phyloP scores from a whole-genome alignment of 2,888 invertebrate genomes.

The Tetragonisca angustula region DNA sequence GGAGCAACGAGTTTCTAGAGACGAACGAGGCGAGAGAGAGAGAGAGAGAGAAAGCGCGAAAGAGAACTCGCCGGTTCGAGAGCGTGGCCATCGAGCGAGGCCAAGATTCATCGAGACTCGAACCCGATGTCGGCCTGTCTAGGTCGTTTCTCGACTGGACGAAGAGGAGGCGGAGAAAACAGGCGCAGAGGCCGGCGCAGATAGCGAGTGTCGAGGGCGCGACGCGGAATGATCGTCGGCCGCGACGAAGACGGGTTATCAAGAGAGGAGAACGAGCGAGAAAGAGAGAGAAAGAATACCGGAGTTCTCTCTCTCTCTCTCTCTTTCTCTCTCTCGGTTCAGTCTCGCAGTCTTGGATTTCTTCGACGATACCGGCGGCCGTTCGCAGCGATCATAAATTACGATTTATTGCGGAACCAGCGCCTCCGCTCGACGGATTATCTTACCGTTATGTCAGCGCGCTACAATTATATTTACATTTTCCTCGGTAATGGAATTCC shows the following conservation, averaged over 20 bases:
- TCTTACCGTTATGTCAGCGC: slow-evolving; percentile 82
- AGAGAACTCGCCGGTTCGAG: not conserved
- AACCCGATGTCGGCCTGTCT: slow-evolving; percentile 11
- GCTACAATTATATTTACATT: slow-evolving; percentile 82
- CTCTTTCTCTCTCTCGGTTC: slow-evolving; percentile 21
- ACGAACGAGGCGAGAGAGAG: not conserved
- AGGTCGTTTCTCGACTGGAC: slow-evolving; percentile 34
- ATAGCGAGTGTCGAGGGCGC: slow-evolving; percentile 58
- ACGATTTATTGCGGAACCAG: slow-evolving; percentile 81
- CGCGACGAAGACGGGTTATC: not conserved
- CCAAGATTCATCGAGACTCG: slow-evolving; percentile 24
- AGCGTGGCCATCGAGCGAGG: slow-evolving; percentile 21
- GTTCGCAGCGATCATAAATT: slow-evolving; percentile 80
- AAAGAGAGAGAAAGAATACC: slow-evolving; percentile 1
- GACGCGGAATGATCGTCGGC: slow-evolving; percentile 26
- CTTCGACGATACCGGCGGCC: slow-evolving; percentile 69
- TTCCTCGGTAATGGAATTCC: slow-evolving; percentile 78
- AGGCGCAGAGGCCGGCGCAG: slow-evolving; percentile 43
- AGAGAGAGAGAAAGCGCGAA: slow-evolving; percentile 9
- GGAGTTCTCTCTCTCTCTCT: slow-evolving; percentile 12
- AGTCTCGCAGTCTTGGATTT: slow-evolving; percentile 75
- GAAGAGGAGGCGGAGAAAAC: slow-evolving; percentile 47
- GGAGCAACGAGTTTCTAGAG: not conserved
- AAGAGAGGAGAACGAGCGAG: not conserved
- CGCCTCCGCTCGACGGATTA: slow-evolving; percentile 82